These are phyloP conservation scores for Rhopilema esculentum DNA, from an alignment of 30 jellyfish, hydroid and myxozoan genomes.

Conservation along the genomic window DNA sequence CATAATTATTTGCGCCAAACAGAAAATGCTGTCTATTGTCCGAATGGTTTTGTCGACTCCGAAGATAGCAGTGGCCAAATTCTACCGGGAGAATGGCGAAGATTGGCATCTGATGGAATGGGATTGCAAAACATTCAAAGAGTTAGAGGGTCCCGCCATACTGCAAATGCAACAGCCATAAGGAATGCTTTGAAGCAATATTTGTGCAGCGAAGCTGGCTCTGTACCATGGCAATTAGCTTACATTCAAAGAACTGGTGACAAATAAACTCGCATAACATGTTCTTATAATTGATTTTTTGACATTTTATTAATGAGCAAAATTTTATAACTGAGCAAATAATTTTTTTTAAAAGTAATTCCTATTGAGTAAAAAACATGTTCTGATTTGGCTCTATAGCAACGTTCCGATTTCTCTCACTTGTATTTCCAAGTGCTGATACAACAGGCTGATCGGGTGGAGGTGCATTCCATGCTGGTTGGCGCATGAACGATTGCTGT, in stretches of 20 bases:
- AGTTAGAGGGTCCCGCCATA: conserved; percentile 21
- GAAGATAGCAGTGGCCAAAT: conserved; percentile 64
- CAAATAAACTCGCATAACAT: too few relatives aligned
- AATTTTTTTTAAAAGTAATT: neutral
- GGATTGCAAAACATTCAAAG: conserved; percentile 8
- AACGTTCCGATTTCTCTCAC: neutral
- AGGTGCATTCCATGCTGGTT: neutral
- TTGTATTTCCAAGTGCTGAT: neutral
- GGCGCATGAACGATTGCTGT: neutral
- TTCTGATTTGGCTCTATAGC: neutral
- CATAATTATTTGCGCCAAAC: conserved; percentile 65
- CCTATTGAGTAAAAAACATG: too few relatives aligned
- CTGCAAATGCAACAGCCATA: conserved; percentile 4
- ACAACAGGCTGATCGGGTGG: conserved; percentile 10
- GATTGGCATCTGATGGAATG: conserved; percentile 17
- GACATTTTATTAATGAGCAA: neutral
- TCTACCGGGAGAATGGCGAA: conserved; percentile 40
- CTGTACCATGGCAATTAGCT: too few relatives aligned
- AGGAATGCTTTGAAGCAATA: conserved; percentile 22
- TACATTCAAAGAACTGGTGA: too few relatives aligned
- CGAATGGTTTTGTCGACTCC: conserved; percentile 67
- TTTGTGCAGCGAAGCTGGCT: conserved; percentile 12
- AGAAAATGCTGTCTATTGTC: conserved; percentile 58
- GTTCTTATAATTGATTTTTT: too few relatives aligned
- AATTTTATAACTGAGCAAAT: conserved; percentile 5